Conservation (phyloP, 1,140 invertebrate species). For the Penaeus indicus region DNA sequence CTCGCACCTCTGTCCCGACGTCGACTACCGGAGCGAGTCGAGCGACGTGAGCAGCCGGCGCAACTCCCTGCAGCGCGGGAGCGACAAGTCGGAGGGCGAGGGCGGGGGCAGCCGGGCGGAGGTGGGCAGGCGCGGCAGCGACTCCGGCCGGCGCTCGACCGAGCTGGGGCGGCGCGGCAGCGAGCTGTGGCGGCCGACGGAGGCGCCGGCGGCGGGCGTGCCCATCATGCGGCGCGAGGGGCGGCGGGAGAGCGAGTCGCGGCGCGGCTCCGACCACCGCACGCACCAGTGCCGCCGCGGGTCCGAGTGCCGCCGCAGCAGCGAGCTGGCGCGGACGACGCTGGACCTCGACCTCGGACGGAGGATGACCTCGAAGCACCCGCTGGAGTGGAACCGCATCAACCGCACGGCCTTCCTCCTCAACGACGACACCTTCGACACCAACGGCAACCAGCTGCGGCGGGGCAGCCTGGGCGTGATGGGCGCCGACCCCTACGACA, state of each 20-base stretch:
- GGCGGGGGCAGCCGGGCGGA: constrained; percentile 33
- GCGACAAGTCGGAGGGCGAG: constrained; percentile 65
- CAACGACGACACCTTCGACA: constrained; percentile 60
- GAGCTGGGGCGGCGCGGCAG: constrained; percentile 52
- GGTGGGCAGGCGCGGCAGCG: constrained; percentile 23
- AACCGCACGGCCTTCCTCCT: constrained; percentile 62
- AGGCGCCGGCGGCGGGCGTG: constrained; percentile 39
- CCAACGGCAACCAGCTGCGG: constrained; percentile 59
- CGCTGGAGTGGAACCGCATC: constrained; percentile 65
- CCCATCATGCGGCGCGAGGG: constrained; percentile 27
- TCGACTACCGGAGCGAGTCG: constrained; percentile 61
- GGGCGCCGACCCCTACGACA: constrained; percentile 52
- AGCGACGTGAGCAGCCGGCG: constrained; percentile 64
- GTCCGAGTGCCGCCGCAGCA: constrained; percentile 57
- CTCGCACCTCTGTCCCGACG: constrained; percentile 53
- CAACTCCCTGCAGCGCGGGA: constrained; percentile 64
- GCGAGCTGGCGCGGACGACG: constrained; percentile 57
- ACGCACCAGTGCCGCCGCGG: constrained; percentile 53
- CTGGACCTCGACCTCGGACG: constrained; percentile 60
- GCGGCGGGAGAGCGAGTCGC: constrained; percentile 44
- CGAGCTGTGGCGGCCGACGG: constrained; percentile 53
- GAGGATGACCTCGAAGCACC: constrained; percentile 57
- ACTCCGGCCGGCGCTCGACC: neutral
- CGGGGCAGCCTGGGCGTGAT: constrained; percentile 63
- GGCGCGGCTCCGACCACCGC: constrained; percentile 61